Evolutionary conservation across 2,888 invertebrate species (phyloP).

Genomic region (Nymphalis polychloros): DNA sequence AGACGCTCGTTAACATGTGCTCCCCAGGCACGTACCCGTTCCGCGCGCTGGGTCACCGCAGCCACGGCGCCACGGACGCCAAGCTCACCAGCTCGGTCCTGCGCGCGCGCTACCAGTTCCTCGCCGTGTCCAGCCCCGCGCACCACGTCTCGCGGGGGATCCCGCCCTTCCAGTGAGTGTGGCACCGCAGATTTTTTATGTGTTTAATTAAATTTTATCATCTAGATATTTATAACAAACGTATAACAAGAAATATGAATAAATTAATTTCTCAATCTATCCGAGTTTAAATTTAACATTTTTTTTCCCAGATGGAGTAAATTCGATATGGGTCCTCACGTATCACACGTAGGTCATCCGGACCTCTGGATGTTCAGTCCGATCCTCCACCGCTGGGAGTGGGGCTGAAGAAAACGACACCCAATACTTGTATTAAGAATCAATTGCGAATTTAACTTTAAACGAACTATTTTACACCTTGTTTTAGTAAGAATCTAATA

Average conservation of each 20-base stretch:
- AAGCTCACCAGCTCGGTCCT: conserved; percentile 80
- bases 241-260: no score
- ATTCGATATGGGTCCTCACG: conserved; percentile 78
- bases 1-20: no score
- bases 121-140: conserved; percentile 78
- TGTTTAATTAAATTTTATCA: no score
- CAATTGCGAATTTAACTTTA: conserved; percentile 1
- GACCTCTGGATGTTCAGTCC: conserved; percentile 85
- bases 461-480: neutral
- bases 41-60: conserved; percentile 84
- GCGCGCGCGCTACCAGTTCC: conserved; percentile 69
- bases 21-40: conserved; percentile 83
- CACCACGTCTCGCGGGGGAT: conserved; percentile 80
- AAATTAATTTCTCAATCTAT: no score
- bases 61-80: conserved; percentile 86
- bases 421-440: neutral
- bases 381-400: conserved; percentile 78
- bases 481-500: neutral
- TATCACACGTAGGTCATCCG: conserved; percentile 86
- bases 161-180: conserved; percentile 82
- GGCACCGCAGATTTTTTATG: neutral
- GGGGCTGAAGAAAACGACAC: conserved; percentile 49
- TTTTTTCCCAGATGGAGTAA: conserved; percentile 68
- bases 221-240: neutral
- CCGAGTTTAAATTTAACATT: neutral